phyloP scores from a whole-genome alignment of 2,888 invertebrate species.

The Prosopocoilus inquinatus region DNA sequence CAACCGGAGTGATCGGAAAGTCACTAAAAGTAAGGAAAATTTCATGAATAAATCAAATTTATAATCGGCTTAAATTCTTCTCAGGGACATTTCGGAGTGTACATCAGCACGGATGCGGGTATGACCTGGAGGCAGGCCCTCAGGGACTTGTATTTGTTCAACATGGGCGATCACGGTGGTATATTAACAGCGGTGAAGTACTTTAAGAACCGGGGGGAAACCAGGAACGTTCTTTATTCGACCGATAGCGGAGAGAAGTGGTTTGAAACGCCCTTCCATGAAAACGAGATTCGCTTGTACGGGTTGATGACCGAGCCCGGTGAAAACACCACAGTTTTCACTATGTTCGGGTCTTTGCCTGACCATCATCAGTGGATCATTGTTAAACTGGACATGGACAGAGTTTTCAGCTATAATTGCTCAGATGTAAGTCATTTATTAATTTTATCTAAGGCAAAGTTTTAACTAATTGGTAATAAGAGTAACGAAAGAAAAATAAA shows the following conservation, averaged over 20 bases:
- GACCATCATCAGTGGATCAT: constrained; percentile 85
- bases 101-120: constrained; percentile 79
- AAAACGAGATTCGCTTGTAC: constrained; percentile 76
- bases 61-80: constrained; percentile 7
- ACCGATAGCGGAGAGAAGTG: constrained; percentile 83
- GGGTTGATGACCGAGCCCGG: constrained; percentile 92
- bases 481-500: no score
- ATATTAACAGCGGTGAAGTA: constrained; percentile 82
- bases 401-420: constrained; percentile 52
- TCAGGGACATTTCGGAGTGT: constrained; percentile 73
- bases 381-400: constrained; percentile 64
- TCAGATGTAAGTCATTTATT: constrained; percentile 31
- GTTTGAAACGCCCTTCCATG: constrained; percentile 67
- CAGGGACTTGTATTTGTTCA: constrained; percentile 79
- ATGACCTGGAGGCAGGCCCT: constrained; percentile 73
- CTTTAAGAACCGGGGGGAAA: constrained; percentile 72
- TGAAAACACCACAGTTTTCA: constrained; percentile 89
- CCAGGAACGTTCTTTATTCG: constrained; percentile 78
- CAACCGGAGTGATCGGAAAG: constrained; percentile 77
- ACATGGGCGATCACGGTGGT: constrained; percentile 90
- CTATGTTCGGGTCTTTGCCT: constrained; percentile 83
- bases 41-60: not conserved
- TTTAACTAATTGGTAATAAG: no score
- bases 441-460: not conserved
- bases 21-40: constrained; percentile 58